A percentile compares a stretch with the other conserved stretches of the same genome.
These are phyloP conservation scores for Sclerurus mexicanus DNA, from an alignment of 2,113 vertebrate genomes.

Conservation along the genomic window DNA sequence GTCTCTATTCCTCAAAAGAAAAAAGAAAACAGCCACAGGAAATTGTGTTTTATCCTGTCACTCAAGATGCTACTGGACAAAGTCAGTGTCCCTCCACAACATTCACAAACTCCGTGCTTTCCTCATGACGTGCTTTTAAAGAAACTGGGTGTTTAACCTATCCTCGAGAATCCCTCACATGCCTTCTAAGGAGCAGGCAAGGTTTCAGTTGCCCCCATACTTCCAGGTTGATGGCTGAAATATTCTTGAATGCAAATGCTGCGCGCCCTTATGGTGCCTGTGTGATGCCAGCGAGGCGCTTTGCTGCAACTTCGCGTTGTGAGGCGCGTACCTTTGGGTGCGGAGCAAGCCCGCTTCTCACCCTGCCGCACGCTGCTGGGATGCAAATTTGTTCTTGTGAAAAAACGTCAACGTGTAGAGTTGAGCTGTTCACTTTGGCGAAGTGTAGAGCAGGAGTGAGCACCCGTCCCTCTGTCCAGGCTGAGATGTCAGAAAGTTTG, in stretches of 20 bases:
- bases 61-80: background rate
- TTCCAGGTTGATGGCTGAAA: slow-evolving; percentile 13
- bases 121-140: background rate
- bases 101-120: background rate
- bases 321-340: slow-evolving; percentile 18
- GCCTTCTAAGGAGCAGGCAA: background rate
- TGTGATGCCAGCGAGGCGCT: background rate
- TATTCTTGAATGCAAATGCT: background rate
- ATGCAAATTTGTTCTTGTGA: slow-evolving; percentile 49
- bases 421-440: slow-evolving; percentile 6
- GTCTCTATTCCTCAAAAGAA: background rate
- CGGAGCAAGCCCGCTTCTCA: slow-evolving; percentile 9
- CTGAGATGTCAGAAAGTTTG: background rate
- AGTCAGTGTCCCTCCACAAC: background rate
- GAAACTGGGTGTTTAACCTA: background rate
- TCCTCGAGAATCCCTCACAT: background rate
- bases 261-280: background rate
- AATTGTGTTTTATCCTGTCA: background rate
- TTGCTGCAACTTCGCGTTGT: background rate
- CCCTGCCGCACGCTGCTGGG: background rate
- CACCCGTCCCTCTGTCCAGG: background rate
- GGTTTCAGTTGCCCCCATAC: background rate
- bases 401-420: background rate
- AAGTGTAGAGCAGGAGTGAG: background rate
- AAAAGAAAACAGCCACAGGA: background rate